Conservation (phyloP, 2,797 vertebrate species). For the Borostomias antarcticus region DNA sequence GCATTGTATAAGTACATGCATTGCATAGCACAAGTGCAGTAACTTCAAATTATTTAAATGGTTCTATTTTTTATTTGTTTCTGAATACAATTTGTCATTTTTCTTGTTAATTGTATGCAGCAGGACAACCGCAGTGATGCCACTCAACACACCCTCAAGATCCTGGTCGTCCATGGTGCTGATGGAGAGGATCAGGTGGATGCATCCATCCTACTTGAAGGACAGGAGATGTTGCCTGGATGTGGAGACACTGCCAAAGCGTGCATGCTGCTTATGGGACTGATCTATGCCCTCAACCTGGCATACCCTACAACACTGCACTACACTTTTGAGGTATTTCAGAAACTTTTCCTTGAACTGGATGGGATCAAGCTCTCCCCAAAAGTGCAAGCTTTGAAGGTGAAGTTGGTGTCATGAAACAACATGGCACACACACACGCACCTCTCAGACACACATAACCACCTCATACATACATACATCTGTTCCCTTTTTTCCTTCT, state of each 20-base stretch:
- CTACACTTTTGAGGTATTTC: constrained; percentile 32
- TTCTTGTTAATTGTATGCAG: constrained; percentile 29
- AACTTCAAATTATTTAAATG: no score
- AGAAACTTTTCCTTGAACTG: constrained; percentile 35
- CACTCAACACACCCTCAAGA: constrained; percentile 32
- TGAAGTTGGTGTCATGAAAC: constrained; percentile 31
- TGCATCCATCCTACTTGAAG: constrained; percentile 34
- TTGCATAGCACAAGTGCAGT: no score
- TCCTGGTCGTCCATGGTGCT: constrained; percentile 28
- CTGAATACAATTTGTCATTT: no score
- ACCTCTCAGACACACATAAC: no score
- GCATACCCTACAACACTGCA: constrained; percentile 23
- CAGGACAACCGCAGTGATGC: constrained; percentile 30
- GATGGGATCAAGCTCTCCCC: constrained; percentile 35
- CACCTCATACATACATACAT: no score
- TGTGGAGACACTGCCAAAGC: constrained; percentile 21
- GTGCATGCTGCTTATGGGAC: constrained; percentile 31
- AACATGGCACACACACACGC: no score
- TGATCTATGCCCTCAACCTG: constrained; percentile 31
- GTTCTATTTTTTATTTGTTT: background rate
- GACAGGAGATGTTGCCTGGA: constrained; percentile 22
- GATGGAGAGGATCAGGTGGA: constrained; percentile 35
- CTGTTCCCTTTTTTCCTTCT: no score
- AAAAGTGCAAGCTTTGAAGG: constrained; percentile 36
- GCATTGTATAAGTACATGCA: no score